A percentile compares a stretch with the other conserved stretches of the same genome.
These are phyloP conservation scores for Datnioides undecimradiatus DNA, from an alignment of 2,113 vertebrate genomes.

Conservation along the genomic window DNA sequence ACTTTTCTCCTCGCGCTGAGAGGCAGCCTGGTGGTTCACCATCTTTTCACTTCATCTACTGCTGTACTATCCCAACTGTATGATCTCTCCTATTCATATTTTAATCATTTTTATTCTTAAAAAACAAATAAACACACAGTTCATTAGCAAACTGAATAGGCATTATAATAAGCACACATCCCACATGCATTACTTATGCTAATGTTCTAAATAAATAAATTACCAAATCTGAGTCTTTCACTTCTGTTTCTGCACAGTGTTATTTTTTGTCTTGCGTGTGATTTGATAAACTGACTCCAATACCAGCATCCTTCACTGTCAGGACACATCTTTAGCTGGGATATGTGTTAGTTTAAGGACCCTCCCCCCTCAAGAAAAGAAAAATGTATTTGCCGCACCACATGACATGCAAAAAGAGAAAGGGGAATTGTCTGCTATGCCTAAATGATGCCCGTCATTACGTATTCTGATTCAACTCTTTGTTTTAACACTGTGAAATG, in stretches of 20 bases:
- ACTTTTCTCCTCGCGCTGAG: not conserved
- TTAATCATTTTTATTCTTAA: not conserved
- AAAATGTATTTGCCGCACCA: not conserved
- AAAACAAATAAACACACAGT: not conserved
- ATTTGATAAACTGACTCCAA: not conserved
- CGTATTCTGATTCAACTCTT: constrained; percentile 20
- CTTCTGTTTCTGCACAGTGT: not conserved
- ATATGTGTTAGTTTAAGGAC: not conserved
- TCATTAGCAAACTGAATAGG: not conserved
- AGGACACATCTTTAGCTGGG: not conserved
- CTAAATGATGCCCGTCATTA: not conserved
- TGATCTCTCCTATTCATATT: not conserved
- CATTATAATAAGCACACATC: not conserved
- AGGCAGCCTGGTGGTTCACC: not conserved
- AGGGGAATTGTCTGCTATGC: not conserved
- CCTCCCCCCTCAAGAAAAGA: not conserved
- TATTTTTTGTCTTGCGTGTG: not conserved
- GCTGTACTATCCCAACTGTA: not conserved
- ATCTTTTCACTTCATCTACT: not conserved
- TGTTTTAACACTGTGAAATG: not conserved
- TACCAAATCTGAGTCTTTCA: too few relatives aligned
- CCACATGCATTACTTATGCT: not conserved
- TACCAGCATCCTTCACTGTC: not conserved
- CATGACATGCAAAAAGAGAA: too few relatives aligned
- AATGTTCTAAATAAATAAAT: not conserved